Conservation (phyloP, 2,113 vertebrate species). For the Scomber scombrus region DNA sequence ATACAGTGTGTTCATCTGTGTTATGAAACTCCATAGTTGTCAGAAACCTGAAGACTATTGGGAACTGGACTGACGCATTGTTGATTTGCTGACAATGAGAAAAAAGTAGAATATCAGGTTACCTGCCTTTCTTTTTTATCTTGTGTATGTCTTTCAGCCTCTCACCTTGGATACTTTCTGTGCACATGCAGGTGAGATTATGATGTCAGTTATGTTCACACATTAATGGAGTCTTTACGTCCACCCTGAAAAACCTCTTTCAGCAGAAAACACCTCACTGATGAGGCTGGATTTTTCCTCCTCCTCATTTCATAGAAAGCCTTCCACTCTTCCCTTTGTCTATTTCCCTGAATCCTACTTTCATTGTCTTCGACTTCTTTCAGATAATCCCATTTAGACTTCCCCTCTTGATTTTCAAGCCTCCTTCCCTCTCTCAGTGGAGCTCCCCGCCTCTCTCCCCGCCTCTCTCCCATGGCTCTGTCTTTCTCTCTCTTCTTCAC, state of each 20-base stretch:
- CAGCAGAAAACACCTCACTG: slow-evolving; percentile 38
- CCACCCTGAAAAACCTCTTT: slow-evolving; percentile 40
- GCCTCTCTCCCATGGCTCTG: slow-evolving; percentile 71
- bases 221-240: slow-evolving; percentile 59
- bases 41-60: not conserved
- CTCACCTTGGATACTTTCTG: slow-evolving; percentile 22
- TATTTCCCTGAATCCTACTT: slow-evolving; percentile 65
- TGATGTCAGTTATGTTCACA: slow-evolving; percentile 34
- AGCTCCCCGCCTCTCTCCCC: slow-evolving; percentile 64
- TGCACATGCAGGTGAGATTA: slow-evolving; percentile 33
- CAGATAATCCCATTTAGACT: slow-evolving; percentile 81
- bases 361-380: slow-evolving; percentile 79
- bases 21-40: not conserved
- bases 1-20: too few species aligned
- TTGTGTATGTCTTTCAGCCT: not conserved
- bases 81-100: not conserved
- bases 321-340: slow-evolving; percentile 71
- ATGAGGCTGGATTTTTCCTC: slow-evolving; percentile 34
- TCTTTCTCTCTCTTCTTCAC: slow-evolving; percentile 63
- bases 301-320: slow-evolving; percentile 62
- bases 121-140: not conserved
- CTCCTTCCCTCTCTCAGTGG: slow-evolving; percentile 66
- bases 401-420: slow-evolving; percentile 75
- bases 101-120: not conserved
- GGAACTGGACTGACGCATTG: not conserved